Evolutionary conservation across 2,113 vertebrate genomes (phyloP), one percentile per base, ranked within the genome.

Genomic region (Ptilonorhynchus violaceus): DNA sequence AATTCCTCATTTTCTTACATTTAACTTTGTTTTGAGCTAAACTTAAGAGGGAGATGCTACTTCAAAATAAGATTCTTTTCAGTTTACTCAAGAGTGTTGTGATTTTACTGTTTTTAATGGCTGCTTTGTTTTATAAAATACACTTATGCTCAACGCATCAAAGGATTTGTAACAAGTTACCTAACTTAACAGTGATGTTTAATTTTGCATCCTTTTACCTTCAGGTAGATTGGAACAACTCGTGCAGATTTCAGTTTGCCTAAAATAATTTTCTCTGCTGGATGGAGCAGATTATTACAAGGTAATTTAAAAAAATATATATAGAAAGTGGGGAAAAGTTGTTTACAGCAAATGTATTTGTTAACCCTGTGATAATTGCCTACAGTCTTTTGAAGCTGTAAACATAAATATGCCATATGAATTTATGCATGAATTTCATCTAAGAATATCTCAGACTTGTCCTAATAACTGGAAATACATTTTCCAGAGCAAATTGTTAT

Each of bases 401-500:
- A 94, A 85, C 68, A 87, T 62, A 94, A 96, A 95, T 85, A 93
- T 75, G 42, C 22, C 7, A 20, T 64, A 91, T 88, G 81, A 93
- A 96, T 96, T 93, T 90, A 90, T 95, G 78, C 60, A 93, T 90
- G 20, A 84, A 53, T 90, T 86, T 94, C 9, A 68, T 90, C 39
- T 68, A 96, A 72, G 74, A 85, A 89, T 70, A 92, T 82, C 42
- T 92, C 50, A 76, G 55, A 76, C 60, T 92, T 95, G 80, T 91
- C 77, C 68, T 91, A 93, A 92, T 97, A 96, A 96, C 90, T 90
- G 91, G 92, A 78, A 95, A 82, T 58, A 52, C 11, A 89, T 97
- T 97, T 97, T 93, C 82, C 96, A 94, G 92, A 88, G 59, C 77
- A 87, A 97, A 97, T 96, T 90, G 60, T 96, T 97, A 74, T 93